Percentiles rank a stretch among this genome's conserved stretches.
Evolutionary conservation across 1,140 invertebrate genomes (phyloP).

Genomic region (Diabrotica undecimpunctata): DNA sequence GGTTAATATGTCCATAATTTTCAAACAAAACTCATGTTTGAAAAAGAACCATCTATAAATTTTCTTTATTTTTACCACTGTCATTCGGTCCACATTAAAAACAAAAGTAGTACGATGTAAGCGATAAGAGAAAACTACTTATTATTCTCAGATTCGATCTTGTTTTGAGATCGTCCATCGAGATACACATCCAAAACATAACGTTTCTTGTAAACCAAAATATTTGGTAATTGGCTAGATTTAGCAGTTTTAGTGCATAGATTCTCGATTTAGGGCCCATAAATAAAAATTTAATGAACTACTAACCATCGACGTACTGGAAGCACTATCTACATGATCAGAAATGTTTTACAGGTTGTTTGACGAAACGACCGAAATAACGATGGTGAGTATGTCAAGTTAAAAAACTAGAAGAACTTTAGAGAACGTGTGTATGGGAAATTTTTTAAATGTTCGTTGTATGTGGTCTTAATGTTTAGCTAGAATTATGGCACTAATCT

Average conservation of each 20-base stretch:
- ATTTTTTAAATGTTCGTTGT: not conserved
- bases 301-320: not conserved
- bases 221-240: constrained; percentile 2
- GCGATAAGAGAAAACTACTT: not conserved
- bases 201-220: not conserved
- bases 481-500: too few relatives aligned
- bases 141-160: constrained; percentile 1
- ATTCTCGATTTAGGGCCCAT: not conserved
- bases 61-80: not conserved
- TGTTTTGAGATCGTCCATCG: not conserved
- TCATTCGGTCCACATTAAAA: not conserved
- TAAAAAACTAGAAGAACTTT: not conserved
- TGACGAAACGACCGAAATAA: not conserved
- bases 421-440: not conserved
- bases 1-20: too few relatives aligned
- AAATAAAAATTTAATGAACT: constrained; percentile 1
- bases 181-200: not conserved
- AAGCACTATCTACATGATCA: not conserved
- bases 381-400: not conserved
- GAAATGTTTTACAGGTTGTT: not conserved
- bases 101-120: not conserved
- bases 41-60: not conserved
- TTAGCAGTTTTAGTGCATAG: not conserved
- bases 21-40: too few relatives aligned
- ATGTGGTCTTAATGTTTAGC: not conserved